Evolutionary conservation across 1,140 invertebrate species (phyloP).

Genomic region (Bombus pascuorum): DNA sequence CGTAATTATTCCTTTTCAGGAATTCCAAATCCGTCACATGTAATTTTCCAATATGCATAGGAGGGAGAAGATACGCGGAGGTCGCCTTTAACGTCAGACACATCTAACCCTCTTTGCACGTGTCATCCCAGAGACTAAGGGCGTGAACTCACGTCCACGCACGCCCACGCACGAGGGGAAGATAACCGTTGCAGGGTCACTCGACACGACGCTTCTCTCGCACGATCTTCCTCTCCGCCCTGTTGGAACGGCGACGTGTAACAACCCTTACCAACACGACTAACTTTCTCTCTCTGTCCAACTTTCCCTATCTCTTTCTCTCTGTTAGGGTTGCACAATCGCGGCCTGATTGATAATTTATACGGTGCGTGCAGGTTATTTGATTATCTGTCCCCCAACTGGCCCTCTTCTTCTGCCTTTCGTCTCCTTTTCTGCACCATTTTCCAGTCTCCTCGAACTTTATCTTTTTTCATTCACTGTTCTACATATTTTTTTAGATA

Average conservation of each 20-base stretch:
- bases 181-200: conserved; percentile 75
- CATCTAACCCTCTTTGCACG: conserved; percentile 54
- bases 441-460: not conserved
- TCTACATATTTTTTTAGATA: too few species aligned
- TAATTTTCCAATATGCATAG: not conserved
- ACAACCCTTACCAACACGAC: conserved; percentile 77
- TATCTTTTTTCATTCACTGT: too few species aligned
- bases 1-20: not conserved
- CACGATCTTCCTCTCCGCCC: conserved; percentile 57
- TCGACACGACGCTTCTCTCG: conserved; percentile 70
- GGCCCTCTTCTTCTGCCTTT: conserved; percentile 50
- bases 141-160: conserved; percentile 70
- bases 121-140: conserved; percentile 43
- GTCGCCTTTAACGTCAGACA: conserved; percentile 53
- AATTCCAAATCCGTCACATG: not conserved
- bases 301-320: conserved; percentile 52
- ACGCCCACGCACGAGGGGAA: conserved; percentile 74
- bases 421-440: conserved; percentile 38
- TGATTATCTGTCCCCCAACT: conserved; percentile 77
- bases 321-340: conserved; percentile 80
- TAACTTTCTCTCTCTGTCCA: conserved; percentile 37
- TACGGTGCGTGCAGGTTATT: conserved; percentile 82
- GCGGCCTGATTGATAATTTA: conserved; percentile 82
- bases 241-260: conserved; percentile 63
- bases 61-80: not conserved